Percentiles rank a stretch among this genome's conserved stretches.
Conservation (phyloP, 2,888 invertebrate species). For the Sesia bembeciformis region DNA sequence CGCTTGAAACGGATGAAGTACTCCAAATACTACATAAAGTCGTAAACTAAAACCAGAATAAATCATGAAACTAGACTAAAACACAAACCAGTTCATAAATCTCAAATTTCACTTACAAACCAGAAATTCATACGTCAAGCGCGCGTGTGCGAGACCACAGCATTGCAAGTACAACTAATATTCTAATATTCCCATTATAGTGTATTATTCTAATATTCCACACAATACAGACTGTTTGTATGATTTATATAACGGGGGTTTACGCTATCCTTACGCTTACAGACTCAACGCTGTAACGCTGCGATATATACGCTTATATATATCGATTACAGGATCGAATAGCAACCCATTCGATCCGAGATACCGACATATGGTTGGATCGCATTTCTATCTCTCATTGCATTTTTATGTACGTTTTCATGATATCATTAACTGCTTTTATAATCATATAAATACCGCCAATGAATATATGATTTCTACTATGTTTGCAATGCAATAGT, state of each 20-base stretch:
- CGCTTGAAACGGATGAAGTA: too few relatives aligned
- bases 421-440: too few relatives aligned
- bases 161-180: conserved; percentile 1
- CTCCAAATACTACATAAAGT: background rate
- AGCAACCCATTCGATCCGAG: conserved; percentile 6
- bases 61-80: conserved; percentile 15
- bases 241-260: background rate
- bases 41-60: background rate
- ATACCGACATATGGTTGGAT: too few relatives aligned
- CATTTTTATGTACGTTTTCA: too few relatives aligned
- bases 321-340: conserved; percentile 45
- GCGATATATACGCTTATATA: too few relatives aligned
- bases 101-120: conserved; percentile 20
- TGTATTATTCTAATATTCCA: too few relatives aligned
- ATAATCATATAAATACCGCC: too few relatives aligned
- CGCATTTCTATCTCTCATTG: too few relatives aligned
- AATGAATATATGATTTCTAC: too few relatives aligned
- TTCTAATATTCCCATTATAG: background rate
- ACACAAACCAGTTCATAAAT: conserved; percentile 14
- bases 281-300: too few relatives aligned
- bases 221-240: background rate
- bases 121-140: conserved; percentile 3
- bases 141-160: background rate
- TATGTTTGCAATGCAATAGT: too few relatives aligned
- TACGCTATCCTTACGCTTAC: conserved; percentile 10